Evolutionary conservation across 2,888 invertebrate species (phyloP).

Genomic region (Uloborus plumipes): DNA sequence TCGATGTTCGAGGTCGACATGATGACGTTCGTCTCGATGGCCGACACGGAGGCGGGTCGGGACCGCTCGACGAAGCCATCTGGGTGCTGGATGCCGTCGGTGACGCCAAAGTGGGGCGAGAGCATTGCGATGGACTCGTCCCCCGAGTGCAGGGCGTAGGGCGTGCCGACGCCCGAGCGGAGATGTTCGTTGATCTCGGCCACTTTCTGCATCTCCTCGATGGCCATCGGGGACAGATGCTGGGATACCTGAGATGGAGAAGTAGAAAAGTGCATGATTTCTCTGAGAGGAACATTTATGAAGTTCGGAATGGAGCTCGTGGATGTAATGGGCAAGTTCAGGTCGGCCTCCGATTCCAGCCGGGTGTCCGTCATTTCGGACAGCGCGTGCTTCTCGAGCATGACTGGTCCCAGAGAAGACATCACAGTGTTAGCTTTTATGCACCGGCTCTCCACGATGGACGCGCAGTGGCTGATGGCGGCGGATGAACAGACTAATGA

Average conservation of each 20-base stretch:
- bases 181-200: constrained; percentile 58
- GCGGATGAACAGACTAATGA: constrained; percentile 51
- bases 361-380: constrained; percentile 49
- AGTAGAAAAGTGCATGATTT: constrained; percentile 52
- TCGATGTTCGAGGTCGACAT: constrained; percentile 61
- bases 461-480: constrained; percentile 38
- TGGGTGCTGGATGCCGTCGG: constrained; percentile 37
- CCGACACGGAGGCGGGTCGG: constrained; percentile 46
- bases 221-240: constrained; percentile 40
- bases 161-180: constrained; percentile 29
- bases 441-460: constrained; percentile 43
- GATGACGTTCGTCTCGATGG: constrained; percentile 61
- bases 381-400: constrained; percentile 50
- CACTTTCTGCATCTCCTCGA: constrained; percentile 61
- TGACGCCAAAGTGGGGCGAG: constrained; percentile 41
- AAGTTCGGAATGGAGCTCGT: constrained; percentile 39
- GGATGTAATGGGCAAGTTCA: constrained; percentile 34
- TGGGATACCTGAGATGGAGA: constrained; percentile 45
- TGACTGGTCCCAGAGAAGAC: constrained; percentile 63
- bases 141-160: constrained; percentile 38
- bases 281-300: constrained; percentile 44
- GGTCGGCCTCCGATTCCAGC: constrained; percentile 24
- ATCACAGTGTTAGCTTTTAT: constrained; percentile 62
- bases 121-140: constrained; percentile 53
- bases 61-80: constrained; percentile 45